Evolutionary conservation across 2,113 vertebrate genomes (phyloP), one percentile per base, ranked within the genome.

Genomic region (Eretmochelys imbricata): DNA sequence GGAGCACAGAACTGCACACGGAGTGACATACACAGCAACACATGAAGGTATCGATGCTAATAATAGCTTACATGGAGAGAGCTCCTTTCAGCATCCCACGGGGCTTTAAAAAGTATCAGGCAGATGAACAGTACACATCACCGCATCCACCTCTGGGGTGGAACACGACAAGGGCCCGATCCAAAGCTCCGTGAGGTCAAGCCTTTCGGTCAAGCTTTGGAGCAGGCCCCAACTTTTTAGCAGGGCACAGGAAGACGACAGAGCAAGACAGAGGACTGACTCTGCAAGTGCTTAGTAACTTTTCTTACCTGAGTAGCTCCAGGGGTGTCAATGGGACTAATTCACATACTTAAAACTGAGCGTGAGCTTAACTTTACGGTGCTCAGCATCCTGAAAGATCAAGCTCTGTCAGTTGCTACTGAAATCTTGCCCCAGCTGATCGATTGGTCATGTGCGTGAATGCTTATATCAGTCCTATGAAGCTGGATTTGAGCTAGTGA

Each of bases 1-100:
- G 80, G 97, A 91, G 81, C 46, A 87, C 93, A 84, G 72, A 91
- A 76, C 54, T 91, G 46, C 49, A 76, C 69, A 62, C 0, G 1
- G 38, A 93, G 11, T 78, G 79, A 95, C 81, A n/a, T 20, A 79
- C 19, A 80, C 13, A 9, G 10, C n/a, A 25, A 89, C 80, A 62
- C 51, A 57, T 25, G 90, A 95, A 90, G 79, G 57, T 31, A 75
- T 10, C 0, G 0, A 14, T 16, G 72, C 84, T 62, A 84, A 82
- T 89, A 94, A 62, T 31, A 96, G 84, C 80, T 87, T 13, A 3
- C 49, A 31, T 22, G 5, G 4, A 10, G 5, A 82, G 87, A 57
- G 16, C 0, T 0, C 42, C 57, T 89, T 85, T 31, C 91, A 86
- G 0, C 0, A 35, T 65, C 11, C 80, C 57, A 31, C 5, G 8